Conservation (phyloP, 1,140 invertebrate genomes). For the Chymomyza costata region DNA sequence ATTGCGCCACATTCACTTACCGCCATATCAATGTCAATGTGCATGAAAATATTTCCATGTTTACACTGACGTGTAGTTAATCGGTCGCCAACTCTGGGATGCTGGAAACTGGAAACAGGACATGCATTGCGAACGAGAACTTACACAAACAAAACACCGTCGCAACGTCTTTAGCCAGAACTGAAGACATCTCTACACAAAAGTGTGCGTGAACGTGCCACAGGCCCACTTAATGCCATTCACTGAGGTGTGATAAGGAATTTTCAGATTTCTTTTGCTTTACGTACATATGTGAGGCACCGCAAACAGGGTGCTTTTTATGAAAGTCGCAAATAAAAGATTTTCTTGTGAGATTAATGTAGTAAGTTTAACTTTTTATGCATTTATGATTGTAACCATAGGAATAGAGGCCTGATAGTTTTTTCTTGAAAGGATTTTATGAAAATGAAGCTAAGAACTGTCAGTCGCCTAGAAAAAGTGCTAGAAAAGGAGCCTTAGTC, state of each 20-base stretch:
- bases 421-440: too few relatives aligned
- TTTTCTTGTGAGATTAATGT: neutral
- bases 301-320: conserved; percentile 34
- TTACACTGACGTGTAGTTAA: conserved; percentile 60
- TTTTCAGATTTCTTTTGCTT: conserved; percentile 63
- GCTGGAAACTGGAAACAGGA: too few relatives aligned
- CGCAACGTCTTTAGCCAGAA: too few relatives aligned
- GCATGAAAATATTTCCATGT: conserved; percentile 63
- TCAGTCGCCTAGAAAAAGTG: too few relatives aligned
- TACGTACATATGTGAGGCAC: conserved; percentile 13
- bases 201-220: conserved; percentile 54
- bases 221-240: conserved; percentile 66
- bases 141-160: too few relatives aligned
- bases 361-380: neutral
- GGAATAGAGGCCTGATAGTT: neutral
- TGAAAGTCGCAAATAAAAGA: neutral
- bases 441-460: too few relatives aligned
- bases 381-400: neutral
- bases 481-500: too few relatives aligned
- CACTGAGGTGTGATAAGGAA: conserved; percentile 69
- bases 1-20: neutral
- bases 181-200: too few relatives aligned
- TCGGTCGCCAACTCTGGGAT: too few relatives aligned
- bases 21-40: conserved; percentile 53
- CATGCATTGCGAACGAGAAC: too few relatives aligned